phyloP scores from a whole-genome alignment of 2,888 invertebrate species.

The Drosophila engyochracea region DNA sequence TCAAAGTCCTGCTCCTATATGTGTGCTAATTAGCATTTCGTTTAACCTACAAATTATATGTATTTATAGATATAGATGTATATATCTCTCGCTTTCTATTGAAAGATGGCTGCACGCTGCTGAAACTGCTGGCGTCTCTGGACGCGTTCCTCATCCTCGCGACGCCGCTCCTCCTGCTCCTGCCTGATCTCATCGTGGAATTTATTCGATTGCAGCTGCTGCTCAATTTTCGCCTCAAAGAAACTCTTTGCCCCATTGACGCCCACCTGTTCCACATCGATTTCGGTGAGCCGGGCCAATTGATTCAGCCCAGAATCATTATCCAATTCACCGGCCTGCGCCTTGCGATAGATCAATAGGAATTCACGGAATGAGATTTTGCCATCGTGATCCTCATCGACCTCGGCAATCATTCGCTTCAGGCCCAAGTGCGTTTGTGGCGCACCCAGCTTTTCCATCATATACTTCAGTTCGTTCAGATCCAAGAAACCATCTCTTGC shows the following conservation, averaged over 20 bases:
- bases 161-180: constrained; percentile 95
- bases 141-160: constrained; percentile 93
- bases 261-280: constrained; percentile 97
- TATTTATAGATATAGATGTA: constrained; percentile 13
- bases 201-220: constrained; percentile 92
- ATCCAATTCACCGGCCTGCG: constrained; percentile 95
- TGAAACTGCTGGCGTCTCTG: constrained; percentile 93
- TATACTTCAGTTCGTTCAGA: constrained; percentile 94
- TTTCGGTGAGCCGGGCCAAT: constrained; percentile 94
- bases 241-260: constrained; percentile 97
- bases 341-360: constrained; percentile 92
- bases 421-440: constrained; percentile 98
- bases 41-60: constrained; percentile 69
- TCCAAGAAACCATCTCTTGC: constrained; percentile 95
- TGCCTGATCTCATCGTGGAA: constrained; percentile 96
- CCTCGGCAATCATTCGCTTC: constrained; percentile 97
- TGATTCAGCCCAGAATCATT: constrained; percentile 94
- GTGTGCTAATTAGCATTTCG: constrained; percentile 46
- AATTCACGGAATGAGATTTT: constrained; percentile 97
- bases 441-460: constrained; percentile 98
- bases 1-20: constrained; percentile 54
- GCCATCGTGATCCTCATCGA: constrained; percentile 94
- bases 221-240: constrained; percentile 98
- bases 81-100: constrained; percentile 83
- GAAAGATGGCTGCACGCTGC: constrained; percentile 94